phyloP scores from a whole-genome alignment of 2,888 invertebrate genomes.

The Galerucella nymphaeae region DNA sequence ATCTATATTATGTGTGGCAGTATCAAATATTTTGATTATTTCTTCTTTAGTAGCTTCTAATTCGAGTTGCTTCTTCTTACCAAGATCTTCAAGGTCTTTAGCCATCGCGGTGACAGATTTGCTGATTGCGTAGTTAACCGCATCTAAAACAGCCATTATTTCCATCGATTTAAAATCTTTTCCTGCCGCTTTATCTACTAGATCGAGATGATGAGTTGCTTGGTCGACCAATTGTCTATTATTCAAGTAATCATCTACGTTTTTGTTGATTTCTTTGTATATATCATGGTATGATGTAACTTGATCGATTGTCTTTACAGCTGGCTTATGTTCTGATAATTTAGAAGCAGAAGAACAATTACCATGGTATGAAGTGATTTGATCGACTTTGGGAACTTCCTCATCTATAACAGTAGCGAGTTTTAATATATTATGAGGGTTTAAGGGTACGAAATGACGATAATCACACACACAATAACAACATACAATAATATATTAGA shows the following conservation, averaged over 20 bases:
- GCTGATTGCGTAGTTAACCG: not conserved
- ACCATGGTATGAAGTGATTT: not conserved
- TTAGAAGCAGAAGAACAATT: not conserved
- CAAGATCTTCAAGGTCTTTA: not conserved
- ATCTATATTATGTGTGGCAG: not conserved
- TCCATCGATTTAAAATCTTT: slow-evolving; percentile 4
- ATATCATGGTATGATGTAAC: slow-evolving; percentile 7
- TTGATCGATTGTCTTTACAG: not conserved
- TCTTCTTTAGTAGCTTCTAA: slow-evolving; percentile 1
- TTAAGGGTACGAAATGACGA: not conserved
- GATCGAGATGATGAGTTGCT: not conserved
- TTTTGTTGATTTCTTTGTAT: not conserved
- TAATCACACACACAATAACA: no score
- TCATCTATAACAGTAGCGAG: not conserved
- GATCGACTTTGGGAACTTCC: slow-evolving; percentile 2
- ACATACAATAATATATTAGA: no score
- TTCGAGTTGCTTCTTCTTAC: not conserved
- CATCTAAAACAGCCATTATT: slow-evolving; percentile 2
- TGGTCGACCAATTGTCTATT: not conserved
- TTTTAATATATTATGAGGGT: not conserved
- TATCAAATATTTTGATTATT: slow-evolving; percentile 2
- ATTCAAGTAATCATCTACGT: not conserved
- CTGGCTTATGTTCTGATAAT: not conserved
- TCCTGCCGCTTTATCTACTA: not conserved
- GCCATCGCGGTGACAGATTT: not conserved